These are phyloP conservation scores for Sesia bembeciformis DNA, from an alignment of 2,888 invertebrate species.

Conservation along the genomic window DNA sequence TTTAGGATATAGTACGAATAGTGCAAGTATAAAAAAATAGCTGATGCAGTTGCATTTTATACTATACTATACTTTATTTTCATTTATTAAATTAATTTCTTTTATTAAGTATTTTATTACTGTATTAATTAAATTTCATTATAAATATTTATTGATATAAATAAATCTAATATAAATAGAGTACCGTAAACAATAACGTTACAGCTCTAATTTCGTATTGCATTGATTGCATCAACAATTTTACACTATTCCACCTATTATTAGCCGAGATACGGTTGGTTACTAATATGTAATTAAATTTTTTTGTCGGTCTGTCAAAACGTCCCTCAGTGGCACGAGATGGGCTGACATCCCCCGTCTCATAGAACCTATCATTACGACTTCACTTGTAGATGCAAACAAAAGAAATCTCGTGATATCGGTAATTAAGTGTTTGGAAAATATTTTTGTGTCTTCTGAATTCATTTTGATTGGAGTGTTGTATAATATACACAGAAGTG, in stretches of 20 bases:
- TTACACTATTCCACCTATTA: constrained; percentile 15
- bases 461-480: constrained; percentile 3
- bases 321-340: constrained; percentile 50
- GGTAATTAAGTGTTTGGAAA: constrained; percentile 30
- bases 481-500: not conserved
- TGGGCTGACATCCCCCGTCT: constrained; percentile 29
- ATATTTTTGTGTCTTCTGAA: constrained; percentile 19
- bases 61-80: no score
- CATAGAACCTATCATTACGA: constrained; percentile 53
- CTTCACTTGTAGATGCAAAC: constrained; percentile 20
- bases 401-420: constrained; percentile 12
- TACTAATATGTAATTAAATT: constrained; percentile 53
- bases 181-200: no score
- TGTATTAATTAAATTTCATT: no score
- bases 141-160: no score
- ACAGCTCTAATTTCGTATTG: constrained; percentile 12
- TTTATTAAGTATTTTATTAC: no score
- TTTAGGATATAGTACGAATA: no score
- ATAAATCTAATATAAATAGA: no score
- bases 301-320: constrained; percentile 58
- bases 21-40: no score
- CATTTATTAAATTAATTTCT: no score
- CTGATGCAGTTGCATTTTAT: no score
- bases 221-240: constrained; percentile 19
- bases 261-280: constrained; percentile 14